Percentiles rank a stretch among this genome's conserved stretches.
phyloP scores from a whole-genome alignment of 2,113 vertebrate species.

The Lontra canadensis region DNA sequence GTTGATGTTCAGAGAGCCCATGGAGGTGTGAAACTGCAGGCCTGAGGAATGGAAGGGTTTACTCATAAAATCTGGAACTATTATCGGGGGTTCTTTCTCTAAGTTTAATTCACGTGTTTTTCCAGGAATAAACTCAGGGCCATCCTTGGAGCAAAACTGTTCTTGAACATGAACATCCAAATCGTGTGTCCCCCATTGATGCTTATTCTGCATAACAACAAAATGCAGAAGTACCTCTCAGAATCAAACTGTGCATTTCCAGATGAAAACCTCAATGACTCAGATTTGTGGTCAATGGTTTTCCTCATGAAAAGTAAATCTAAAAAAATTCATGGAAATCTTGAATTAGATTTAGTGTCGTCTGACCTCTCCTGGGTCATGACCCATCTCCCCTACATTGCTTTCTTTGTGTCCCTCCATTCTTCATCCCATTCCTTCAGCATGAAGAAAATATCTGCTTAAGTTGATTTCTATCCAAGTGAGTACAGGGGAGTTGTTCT shows the following conservation, averaged over 20 bases:
- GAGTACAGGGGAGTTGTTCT: not conserved
- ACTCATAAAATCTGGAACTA: slow-evolving; percentile 82
- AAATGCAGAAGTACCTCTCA: not conserved
- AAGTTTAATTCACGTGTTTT: slow-evolving; percentile 63
- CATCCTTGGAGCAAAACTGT: not conserved
- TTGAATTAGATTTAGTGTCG: not conserved
- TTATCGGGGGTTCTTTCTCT: slow-evolving; percentile 74
- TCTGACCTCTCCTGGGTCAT: not conserved
- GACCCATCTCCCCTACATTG: not conserved
- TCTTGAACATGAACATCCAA: not conserved
- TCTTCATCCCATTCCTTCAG: not conserved
- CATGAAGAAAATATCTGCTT: not conserved
- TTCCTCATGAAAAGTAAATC: not conserved
- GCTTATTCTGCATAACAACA: not conserved
- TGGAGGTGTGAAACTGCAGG: slow-evolving; percentile 82
- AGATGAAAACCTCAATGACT: not conserved
- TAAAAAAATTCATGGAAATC: not conserved
- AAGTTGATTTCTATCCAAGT: not conserved
- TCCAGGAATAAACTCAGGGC: slow-evolving; percentile 3
- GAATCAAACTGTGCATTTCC: not conserved
- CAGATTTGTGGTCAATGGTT: not conserved
- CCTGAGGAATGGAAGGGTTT: slow-evolving; percentile 79
- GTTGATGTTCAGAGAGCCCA: slow-evolving; percentile 78
- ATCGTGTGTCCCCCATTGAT: not conserved
- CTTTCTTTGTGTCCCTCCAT: not conserved